Percentiles rank a stretch among this genome's conserved stretches.
Conservation (phyloP, 1,140 invertebrate species). For the Euschistus heros region DNA sequence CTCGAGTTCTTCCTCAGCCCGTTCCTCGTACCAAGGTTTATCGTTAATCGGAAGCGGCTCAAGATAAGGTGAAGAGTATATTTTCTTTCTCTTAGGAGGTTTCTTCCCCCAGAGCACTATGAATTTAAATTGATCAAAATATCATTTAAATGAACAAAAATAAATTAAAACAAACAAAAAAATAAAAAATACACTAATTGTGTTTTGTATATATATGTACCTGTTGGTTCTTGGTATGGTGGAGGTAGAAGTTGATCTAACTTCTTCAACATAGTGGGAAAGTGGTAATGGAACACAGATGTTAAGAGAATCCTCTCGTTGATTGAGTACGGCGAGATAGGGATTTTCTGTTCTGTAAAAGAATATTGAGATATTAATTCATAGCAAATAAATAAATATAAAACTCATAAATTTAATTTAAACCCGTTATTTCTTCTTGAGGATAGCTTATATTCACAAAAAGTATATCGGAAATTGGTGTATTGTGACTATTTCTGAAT, state of each 20-base stretch:
- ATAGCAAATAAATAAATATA: too few species aligned
- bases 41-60: constrained; percentile 21
- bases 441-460: too few species aligned
- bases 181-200: not conserved
- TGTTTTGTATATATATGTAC: too few species aligned
- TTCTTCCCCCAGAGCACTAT: constrained; percentile 20
- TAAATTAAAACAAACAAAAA: too few species aligned
- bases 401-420: too few species aligned
- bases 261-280: constrained; percentile 15
- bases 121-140: not conserved
- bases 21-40: constrained; percentile 24
- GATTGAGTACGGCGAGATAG: constrained; percentile 5
- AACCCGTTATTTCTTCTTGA: too few species aligned
- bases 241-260: constrained; percentile 18
- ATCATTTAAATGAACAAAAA: not conserved
- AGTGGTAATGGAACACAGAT: constrained; percentile 19
- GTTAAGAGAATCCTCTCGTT: constrained; percentile 21
- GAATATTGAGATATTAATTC: too few species aligned
- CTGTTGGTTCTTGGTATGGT: not conserved
- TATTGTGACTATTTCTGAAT: too few species aligned
- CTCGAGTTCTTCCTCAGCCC: constrained; percentile 17
- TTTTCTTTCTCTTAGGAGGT: constrained; percentile 7
- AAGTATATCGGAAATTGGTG: too few species aligned
- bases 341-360: not conserved
- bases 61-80: constrained; percentile 15